A percentile compares a stretch with the other conserved stretches of the same genome.
These are phyloP conservation scores for Trinectes maculatus DNA, from an alignment of 2,113 vertebrate genomes.

Conservation along the genomic window DNA sequence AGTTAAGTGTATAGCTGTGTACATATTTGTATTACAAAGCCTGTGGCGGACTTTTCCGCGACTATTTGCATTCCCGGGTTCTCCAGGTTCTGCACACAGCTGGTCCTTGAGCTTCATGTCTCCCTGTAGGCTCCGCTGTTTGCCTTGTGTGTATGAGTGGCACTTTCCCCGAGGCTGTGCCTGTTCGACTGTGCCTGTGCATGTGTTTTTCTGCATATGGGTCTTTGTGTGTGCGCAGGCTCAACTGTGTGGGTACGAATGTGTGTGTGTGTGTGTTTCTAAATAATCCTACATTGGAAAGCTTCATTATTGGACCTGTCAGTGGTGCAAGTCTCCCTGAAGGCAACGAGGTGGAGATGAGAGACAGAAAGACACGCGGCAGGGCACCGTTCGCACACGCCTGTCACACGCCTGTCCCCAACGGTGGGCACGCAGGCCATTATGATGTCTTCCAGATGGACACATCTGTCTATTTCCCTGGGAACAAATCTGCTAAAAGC, in stretches of 20 bases:
- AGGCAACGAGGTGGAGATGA: constrained; percentile 72
- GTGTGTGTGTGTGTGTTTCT: constrained; percentile 17
- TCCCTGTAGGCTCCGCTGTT: constrained; percentile 74
- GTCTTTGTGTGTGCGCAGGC: constrained; percentile 37
- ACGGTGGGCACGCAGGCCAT: constrained; percentile 61
- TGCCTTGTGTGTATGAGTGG: constrained; percentile 70
- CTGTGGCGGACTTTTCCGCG: constrained; percentile 53
- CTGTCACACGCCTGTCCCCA: constrained; percentile 75
- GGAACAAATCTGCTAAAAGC: constrained; percentile 68
- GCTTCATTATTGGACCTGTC: constrained; percentile 79
- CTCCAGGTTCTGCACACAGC: constrained; percentile 73
- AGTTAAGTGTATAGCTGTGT: constrained; percentile 63
- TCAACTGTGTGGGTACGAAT: neutral
- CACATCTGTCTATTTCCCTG: constrained; percentile 70
- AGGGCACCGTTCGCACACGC: constrained; percentile 47
- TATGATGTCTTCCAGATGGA: constrained; percentile 78
- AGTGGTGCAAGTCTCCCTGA: constrained; percentile 62
- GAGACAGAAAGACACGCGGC: constrained; percentile 62
- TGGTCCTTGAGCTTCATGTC: constrained; percentile 74
- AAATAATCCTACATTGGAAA: constrained; percentile 64
- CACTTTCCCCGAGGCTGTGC: constrained; percentile 76
- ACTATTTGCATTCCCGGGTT: constrained; percentile 63
- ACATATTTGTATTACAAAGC: constrained; percentile 76
- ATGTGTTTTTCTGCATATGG: constrained; percentile 42
- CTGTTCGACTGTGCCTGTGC: constrained; percentile 45